These are phyloP conservation scores for Sphaeramia orbicularis DNA, from an alignment of 2,797 vertebrate species.

Conservation along the genomic window DNA sequence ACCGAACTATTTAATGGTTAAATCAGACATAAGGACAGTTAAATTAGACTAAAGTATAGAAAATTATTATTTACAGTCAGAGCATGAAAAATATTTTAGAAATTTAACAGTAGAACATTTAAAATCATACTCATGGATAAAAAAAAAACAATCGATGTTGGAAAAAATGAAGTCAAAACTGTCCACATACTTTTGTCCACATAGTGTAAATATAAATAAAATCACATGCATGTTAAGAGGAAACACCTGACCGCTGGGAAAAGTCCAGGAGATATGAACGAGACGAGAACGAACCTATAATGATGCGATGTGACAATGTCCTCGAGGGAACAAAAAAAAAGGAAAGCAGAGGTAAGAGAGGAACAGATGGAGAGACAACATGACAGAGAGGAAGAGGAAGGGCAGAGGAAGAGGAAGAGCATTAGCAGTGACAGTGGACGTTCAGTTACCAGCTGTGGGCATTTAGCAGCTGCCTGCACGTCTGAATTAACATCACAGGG, in stretches of 20 bases:
- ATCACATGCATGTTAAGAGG: too few species aligned
- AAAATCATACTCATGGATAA: too few species aligned
- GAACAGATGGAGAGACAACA: constrained; percentile 33
- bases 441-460: constrained; percentile 71
- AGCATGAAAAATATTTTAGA: too few species aligned
- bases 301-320: constrained; percentile 71
- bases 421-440: constrained; percentile 49
- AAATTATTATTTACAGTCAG: too few species aligned
- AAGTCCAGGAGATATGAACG: constrained; percentile 14
- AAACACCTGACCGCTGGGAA: constrained; percentile 22
- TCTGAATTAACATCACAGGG: constrained; percentile 66
- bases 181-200: too few species aligned
- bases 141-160: too few species aligned
- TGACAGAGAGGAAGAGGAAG: constrained; percentile 38
- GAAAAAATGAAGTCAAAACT: too few species aligned
- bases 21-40: too few species aligned
- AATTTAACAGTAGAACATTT: too few species aligned
- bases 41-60: too few species aligned
- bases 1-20: too few species aligned
- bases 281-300: constrained; percentile 21
- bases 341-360: constrained; percentile 19
- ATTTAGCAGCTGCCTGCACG: constrained; percentile 76
- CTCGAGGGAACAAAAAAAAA: constrained; percentile 40
- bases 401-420: constrained; percentile 11
- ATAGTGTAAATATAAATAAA: too few species aligned